Base-by-base conservation (phyloP, 1,140 invertebrate species). In the Berghia stephanieae region DNA sequence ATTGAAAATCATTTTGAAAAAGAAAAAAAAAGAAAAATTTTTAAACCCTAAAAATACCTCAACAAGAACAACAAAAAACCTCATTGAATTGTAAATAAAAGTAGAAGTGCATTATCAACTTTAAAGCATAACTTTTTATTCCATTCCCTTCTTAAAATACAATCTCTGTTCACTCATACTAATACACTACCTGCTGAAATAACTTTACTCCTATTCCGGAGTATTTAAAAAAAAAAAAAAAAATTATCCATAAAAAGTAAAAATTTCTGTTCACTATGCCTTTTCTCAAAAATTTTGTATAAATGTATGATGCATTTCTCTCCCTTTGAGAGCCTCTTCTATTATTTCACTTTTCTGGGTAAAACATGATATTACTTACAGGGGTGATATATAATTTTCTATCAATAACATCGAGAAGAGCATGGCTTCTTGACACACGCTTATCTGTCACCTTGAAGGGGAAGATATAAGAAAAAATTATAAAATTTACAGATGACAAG, bases 351-450 rank as follows among this genome's bases (percentile, higher is more conserved):
- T 73, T 24, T 3, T 6, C 0, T 78, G 16, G 24, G 34, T 55
- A 0, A 36, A 74, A 27, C 21, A 42, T 72, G 24, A 24, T 6
- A 67, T 10, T 74, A 84, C 84, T 86, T 83, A 88, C 87, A n/a
- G 87, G 86, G 66, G 86, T 87, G 46, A 88, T 66, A 69, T 83
- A 84, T 10, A 88, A 68, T 71, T 84, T 87, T 43, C 83, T 84
- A 75, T 87, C 82, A 24, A 78, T 80, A 21, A 88, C 69, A 66
- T 88, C 86, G 43, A 88, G 77, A 34, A 85, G 78, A 4, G 84
- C 87, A 85, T 88, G 87, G 78, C 85, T 88, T 72, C 87, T 83
- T 16, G 87, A 88, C 40, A 88, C 87, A 66, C 84, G 78, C 78
- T 87, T 88, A 77, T 88, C 87, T 69, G 83, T 83, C 36, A 88